phyloP scores from a whole-genome alignment of 2,797 vertebrate genomes.

The Epinephelus malabaricus region DNA sequence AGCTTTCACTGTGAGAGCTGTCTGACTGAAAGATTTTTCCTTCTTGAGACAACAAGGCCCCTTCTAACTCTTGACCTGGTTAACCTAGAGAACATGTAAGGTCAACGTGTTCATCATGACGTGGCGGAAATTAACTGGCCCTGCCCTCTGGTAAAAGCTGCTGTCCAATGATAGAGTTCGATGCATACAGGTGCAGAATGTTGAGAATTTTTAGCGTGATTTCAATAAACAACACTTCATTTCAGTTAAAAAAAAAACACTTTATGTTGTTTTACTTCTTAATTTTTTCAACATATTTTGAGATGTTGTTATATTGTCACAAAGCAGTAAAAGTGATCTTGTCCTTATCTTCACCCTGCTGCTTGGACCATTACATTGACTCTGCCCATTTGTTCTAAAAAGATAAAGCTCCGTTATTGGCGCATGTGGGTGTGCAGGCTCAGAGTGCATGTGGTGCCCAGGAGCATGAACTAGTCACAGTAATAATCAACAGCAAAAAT shows the following conservation, averaged over 20 bases:
- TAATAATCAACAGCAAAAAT: constrained; percentile 31
- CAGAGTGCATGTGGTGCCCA: neutral
- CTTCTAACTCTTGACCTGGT: neutral
- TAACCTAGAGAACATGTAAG: neutral
- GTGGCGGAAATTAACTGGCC: neutral
- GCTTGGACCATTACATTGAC: constrained; percentile 17
- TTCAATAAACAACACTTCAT: neutral
- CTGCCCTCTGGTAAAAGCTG: neutral
- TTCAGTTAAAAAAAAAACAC: neutral
- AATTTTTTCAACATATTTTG: neutral
- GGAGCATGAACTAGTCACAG: neutral
- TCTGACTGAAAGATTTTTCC: neutral
- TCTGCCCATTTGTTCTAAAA: constrained; percentile 4
- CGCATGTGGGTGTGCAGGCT: neutral
- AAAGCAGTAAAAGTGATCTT: neutral
- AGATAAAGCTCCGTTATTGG: constrained; percentile 34
- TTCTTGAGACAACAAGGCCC: neutral
- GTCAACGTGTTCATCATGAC: neutral
- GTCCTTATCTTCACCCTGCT: constrained; percentile 15
- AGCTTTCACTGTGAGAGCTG: neutral
- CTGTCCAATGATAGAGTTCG: neutral
- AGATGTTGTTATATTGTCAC: neutral
- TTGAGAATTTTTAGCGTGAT: neutral
- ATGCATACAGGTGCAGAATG: neutral
- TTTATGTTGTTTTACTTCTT: neutral